These are phyloP conservation scores for Armadillidium nasatum DNA, from an alignment of 1,140 invertebrate genomes.

Conservation along the genomic window DNA sequence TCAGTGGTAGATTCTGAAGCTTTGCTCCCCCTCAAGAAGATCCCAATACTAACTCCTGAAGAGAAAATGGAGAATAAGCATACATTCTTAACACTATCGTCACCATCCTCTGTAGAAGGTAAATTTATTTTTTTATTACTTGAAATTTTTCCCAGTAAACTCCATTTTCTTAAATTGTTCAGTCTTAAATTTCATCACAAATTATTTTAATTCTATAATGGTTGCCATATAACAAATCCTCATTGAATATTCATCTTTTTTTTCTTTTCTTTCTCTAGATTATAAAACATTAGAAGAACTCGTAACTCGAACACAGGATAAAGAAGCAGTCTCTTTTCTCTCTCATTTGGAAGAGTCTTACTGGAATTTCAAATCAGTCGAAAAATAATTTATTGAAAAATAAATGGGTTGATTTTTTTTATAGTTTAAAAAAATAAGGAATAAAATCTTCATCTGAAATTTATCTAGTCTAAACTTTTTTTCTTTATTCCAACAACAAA, in stretches of 20 bases:
- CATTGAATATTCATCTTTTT: no score
- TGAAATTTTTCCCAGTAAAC: no score
- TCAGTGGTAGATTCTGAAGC: neutral
- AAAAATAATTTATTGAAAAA: no score
- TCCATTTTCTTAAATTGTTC: no score
- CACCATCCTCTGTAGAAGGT: neutral
- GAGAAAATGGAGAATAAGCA: neutral
- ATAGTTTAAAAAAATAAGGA: no score
- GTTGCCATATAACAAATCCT: neutral
- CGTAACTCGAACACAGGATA: neutral
- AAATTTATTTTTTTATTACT: neutral
- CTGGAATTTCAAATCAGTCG: neutral
- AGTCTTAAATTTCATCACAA: no score
- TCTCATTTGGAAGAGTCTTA: neutral
- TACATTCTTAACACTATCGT: neutral
- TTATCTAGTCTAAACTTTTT: no score
- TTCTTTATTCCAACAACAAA: no score
- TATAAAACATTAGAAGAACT: neutral
- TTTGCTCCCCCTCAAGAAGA: neutral
- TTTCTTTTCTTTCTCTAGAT: neutral
- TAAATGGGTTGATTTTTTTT: no score
- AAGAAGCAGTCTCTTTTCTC: neutral
- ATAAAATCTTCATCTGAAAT: no score
- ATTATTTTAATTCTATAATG: no score
- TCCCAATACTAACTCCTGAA: neutral